Conservation (phyloP, 2,888 invertebrate species). For the Drosophila suboccidentalis region DNA sequence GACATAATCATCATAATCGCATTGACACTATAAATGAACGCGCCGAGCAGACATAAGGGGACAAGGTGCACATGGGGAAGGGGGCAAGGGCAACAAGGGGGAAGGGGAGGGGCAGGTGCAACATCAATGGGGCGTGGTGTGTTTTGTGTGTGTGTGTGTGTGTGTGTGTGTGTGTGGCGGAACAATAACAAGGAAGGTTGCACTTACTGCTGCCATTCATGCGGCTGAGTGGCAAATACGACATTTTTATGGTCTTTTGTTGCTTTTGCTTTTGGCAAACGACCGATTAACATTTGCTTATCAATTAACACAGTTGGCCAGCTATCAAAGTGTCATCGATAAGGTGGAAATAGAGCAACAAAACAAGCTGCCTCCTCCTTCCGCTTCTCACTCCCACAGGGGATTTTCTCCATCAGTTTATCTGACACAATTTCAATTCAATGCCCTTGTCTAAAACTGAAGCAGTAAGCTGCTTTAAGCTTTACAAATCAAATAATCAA, state of each 20-base stretch:
- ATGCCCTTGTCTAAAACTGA: constrained; percentile 5
- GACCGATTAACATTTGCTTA: constrained; percentile 62
- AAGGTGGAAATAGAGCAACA: constrained; percentile 40
- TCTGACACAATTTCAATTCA: constrained; percentile 5
- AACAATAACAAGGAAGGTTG: constrained; percentile 15
- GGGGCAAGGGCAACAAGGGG: background rate
- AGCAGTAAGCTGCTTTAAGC: constrained; percentile 3
- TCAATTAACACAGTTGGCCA: constrained; percentile 72
- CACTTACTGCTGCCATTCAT: constrained; percentile 30
- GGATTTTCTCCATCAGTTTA: constrained; percentile 13
- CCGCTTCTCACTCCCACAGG: background rate
- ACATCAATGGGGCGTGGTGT: background rate
- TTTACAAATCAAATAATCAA: background rate
- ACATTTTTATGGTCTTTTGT: constrained; percentile 42
- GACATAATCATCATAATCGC: constrained; percentile 77
- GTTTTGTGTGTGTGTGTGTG: background rate
- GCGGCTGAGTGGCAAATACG: constrained; percentile 38
- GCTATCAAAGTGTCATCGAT: constrained; percentile 66
- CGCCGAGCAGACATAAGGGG: constrained; percentile 20
- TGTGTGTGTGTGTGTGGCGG: background rate
- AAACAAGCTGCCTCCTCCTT: background rate
- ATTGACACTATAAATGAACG: constrained; percentile 74
- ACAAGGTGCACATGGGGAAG: background rate
- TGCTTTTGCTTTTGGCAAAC: constrained; percentile 55
- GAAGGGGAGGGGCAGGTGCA: background rate